phyloP scores from a whole-genome alignment of 2,888 invertebrate species.

The Latrodectus hesperus region DNA sequence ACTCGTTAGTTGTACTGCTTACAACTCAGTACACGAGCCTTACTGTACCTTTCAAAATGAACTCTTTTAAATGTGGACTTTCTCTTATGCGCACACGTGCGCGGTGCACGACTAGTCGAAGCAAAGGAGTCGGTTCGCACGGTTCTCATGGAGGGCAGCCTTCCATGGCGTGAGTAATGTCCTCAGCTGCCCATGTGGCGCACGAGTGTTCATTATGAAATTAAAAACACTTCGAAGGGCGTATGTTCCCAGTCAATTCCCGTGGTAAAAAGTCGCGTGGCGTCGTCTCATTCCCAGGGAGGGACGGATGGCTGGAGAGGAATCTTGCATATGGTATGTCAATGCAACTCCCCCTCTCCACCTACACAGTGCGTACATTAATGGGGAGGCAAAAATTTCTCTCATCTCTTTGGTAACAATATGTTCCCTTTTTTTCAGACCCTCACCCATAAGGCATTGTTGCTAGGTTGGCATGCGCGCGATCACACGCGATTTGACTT shows the following conservation, averaged over 20 bases:
- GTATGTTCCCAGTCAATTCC: slow-evolving; percentile 10
- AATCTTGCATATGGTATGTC: neutral
- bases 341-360: no score
- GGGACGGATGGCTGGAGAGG: neutral
- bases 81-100: neutral
- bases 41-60: no score
- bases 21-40: no score
- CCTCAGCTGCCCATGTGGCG: slow-evolving; percentile 2
- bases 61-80: no score
- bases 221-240: slow-evolving; percentile 20
- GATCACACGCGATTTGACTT: neutral
- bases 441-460: neutral
- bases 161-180: neutral
- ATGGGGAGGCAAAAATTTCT: neutral
- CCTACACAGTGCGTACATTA: no score
- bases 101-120: neutral
- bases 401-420: slow-evolving; percentile 4
- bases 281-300: slow-evolving; percentile 16
- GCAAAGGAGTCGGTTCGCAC: neutral
- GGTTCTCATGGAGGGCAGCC: neutral
- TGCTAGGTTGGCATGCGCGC: neutral
- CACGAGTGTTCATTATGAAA: slow-evolving; percentile 19
- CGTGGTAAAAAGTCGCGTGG: slow-evolving; percentile 51
- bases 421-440: neutral
- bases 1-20: no score